A percentile compares a stretch with the other conserved stretches of the same genome.
These are phyloP conservation scores for Phengaris arion DNA, from an alignment of 2,888 invertebrate genomes.

Conservation along the genomic window DNA sequence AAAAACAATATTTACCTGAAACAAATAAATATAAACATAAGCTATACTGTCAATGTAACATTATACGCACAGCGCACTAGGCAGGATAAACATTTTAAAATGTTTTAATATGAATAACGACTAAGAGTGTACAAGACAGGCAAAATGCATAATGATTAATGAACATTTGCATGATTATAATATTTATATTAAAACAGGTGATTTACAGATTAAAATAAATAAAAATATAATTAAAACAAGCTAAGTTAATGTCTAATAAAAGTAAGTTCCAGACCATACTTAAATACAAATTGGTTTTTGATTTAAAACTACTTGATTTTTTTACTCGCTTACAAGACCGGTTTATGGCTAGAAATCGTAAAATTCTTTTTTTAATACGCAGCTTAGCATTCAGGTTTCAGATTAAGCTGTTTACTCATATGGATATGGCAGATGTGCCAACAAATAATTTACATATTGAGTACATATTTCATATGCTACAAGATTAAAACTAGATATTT, in stretches of 20 bases:
- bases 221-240: neutral
- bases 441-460: neutral
- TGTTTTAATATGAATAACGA: slow-evolving; percentile 42
- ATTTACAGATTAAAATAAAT: neutral
- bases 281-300: neutral
- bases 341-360: neutral
- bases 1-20: slow-evolving; percentile 53
- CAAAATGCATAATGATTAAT: slow-evolving; percentile 21
- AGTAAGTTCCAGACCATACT: too few species aligned
- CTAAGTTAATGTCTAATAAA: neutral
- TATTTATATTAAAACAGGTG: neutral
- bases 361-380: neutral
- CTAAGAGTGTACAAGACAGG: slow-evolving; percentile 40
- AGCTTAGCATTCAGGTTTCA: slow-evolving; percentile 4
- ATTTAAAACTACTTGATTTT: neutral
- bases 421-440: neutral
- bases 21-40: slow-evolving; percentile 48
- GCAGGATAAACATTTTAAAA: slow-evolving; percentile 40
- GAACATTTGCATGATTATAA: neutral
- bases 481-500: too few species aligned
- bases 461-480: too few species aligned
- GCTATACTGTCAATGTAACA: slow-evolving; percentile 45
- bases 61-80: slow-evolving; percentile 35
- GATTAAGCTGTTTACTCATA: neutral
- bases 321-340: neutral